A percentile compares a stretch with the other conserved stretches of the same genome.
Conservation (phyloP, 2,888 invertebrate genomes). For the Sialis fuliginosa region DNA sequence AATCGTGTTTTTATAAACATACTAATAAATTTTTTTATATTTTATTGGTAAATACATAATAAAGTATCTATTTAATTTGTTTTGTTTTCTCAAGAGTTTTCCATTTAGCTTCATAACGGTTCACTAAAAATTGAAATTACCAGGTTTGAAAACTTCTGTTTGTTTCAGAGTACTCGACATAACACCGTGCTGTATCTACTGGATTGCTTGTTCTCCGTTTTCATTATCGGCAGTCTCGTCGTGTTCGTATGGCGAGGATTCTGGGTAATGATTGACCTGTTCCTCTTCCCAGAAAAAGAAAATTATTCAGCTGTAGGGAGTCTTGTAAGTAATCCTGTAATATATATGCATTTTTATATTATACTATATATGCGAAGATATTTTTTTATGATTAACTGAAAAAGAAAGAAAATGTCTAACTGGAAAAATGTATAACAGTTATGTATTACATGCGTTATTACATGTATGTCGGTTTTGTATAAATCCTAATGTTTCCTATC, state of each 20-base stretch:
- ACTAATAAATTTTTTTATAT: too few relatives aligned
- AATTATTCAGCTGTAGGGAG: conserved; percentile 59
- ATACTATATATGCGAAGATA: neutral
- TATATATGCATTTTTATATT: neutral
- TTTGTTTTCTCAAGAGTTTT: too few relatives aligned
- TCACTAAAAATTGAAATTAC: neutral
- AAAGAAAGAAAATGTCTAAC: too few relatives aligned
- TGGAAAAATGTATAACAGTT: too few relatives aligned
- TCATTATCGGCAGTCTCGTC: conserved; percentile 66
- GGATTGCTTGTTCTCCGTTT: conserved; percentile 74
- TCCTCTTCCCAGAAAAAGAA: conserved; percentile 53
- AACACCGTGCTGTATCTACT: conserved; percentile 51
- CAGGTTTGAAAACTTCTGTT: conserved; percentile 3
- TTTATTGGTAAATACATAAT: too few relatives aligned
- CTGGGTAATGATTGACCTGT: conserved; percentile 67
- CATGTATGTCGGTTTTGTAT: too few relatives aligned
- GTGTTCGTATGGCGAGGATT: conserved; percentile 80
- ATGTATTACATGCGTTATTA: too few relatives aligned
- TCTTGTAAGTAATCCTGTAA: conserved; percentile 39
- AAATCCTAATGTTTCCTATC: too few relatives aligned
- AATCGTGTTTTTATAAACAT: too few relatives aligned
- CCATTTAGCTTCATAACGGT: neutral
- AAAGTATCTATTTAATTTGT: too few relatives aligned
- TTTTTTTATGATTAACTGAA: too few relatives aligned
- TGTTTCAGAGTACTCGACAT: conserved; percentile 49